Evolutionary conservation across 1,140 invertebrate genomes (phyloP).

Genomic region (Plectrocnemia conspersa): DNA sequence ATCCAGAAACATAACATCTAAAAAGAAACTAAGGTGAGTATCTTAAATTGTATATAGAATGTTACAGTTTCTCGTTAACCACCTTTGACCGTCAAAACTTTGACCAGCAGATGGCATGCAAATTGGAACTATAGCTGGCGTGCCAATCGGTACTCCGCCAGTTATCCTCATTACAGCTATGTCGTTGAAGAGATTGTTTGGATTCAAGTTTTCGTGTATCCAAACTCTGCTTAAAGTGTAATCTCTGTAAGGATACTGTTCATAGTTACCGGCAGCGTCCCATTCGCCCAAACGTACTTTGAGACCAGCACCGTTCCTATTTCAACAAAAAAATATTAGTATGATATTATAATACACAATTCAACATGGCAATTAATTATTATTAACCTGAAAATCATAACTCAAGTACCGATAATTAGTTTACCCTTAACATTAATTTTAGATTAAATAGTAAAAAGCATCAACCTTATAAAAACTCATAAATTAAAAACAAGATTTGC

Average conservation of each 20-base stretch:
- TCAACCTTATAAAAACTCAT: no score
- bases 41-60: neutral
- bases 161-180: conserved; percentile 62
- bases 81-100: conserved; percentile 57
- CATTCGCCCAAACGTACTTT: conserved; percentile 68
- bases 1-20: conserved; percentile 73
- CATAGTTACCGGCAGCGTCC: conserved; percentile 57
- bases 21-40: conserved; percentile 19
- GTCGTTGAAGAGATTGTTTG: conserved; percentile 63
- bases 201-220: conserved; percentile 62
- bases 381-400: no score
- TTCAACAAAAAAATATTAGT: no score
- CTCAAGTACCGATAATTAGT: no score
- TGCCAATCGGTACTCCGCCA: conserved; percentile 50
- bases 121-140: conserved; percentile 65
- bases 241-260: conserved; percentile 59
- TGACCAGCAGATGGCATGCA: conserved; percentile 58
- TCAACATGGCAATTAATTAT: no score
- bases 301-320: conserved; percentile 41
- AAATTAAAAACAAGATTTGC: no score
- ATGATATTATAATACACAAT: no score
- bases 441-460: no score
- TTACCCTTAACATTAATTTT: no score
- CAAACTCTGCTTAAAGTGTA: conserved; percentile 53
- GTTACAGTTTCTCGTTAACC: conserved; percentile 15